phyloP scores from a whole-genome alignment of 2,888 invertebrate genomes.

The Stegana nigrithorax region DNA sequence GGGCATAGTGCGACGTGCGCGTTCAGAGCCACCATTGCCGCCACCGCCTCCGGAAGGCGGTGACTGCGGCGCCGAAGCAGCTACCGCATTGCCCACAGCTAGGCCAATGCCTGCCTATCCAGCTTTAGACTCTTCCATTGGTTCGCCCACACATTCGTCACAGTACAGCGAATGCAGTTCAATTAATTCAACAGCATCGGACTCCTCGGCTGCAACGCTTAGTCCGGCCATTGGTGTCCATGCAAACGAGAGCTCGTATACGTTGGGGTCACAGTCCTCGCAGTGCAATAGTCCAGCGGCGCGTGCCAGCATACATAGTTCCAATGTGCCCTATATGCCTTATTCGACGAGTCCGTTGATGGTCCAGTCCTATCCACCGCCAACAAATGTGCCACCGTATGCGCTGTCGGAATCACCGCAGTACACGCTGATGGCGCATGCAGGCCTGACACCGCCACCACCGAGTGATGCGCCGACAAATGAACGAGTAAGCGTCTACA shows the following conservation, averaged over 20 bases:
- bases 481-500: slow-evolving; percentile 26
- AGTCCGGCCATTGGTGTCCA: slow-evolving; percentile 60
- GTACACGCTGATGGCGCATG: slow-evolving; percentile 44
- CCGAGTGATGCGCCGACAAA: slow-evolving; percentile 16
- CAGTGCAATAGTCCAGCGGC: slow-evolving; percentile 58
- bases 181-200: slow-evolving; percentile 63
- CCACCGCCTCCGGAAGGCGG: slow-evolving; percentile 23
- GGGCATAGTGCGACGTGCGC: neutral
- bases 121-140: slow-evolving; percentile 55
- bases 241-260: slow-evolving; percentile 46
- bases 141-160: slow-evolving; percentile 64
- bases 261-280: slow-evolving; percentile 54
- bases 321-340: slow-evolving; percentile 61
- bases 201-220: slow-evolving; percentile 61
- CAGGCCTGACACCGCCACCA: slow-evolving; percentile 35
- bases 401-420: slow-evolving; percentile 52
- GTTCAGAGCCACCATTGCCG: slow-evolving; percentile 39
- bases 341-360: slow-evolving; percentile 63
- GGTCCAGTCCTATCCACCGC: slow-evolving; percentile 66
- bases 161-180: slow-evolving; percentile 64
- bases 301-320: slow-evolving; percentile 56
- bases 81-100: slow-evolving; percentile 37
- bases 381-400: slow-evolving; percentile 53
- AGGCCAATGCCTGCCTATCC: slow-evolving; percentile 45
- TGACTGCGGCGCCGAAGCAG: slow-evolving; percentile 23